phyloP scores from a whole-genome alignment of 2,888 invertebrate genomes.

The Drosophila falleni region DNA sequence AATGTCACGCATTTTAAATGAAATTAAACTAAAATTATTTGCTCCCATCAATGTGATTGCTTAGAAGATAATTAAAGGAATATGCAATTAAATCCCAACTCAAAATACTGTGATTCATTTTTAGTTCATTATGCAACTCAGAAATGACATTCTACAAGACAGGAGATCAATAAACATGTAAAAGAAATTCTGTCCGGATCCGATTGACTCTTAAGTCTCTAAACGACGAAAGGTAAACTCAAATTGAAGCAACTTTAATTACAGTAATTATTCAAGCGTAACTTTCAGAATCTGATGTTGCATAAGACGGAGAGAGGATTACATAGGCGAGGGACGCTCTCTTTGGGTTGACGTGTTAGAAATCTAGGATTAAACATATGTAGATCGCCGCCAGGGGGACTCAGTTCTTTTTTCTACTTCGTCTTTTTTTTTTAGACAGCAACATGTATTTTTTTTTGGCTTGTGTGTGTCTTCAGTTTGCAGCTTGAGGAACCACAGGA shows the following conservation, averaged over 20 bases:
- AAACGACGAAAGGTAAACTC: slow-evolving; percentile 63
- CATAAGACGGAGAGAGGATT: slow-evolving; percentile 36
- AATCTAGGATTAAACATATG: slow-evolving; percentile 77
- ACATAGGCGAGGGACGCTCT: slow-evolving; percentile 23
- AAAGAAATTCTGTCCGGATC: slow-evolving; percentile 30
- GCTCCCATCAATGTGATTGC: not conserved
- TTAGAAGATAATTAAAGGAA: slow-evolving; percentile 28
- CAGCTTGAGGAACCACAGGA: slow-evolving; percentile 73
- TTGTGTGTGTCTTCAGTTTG: slow-evolving; percentile 33
- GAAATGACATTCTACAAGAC: slow-evolving; percentile 29
- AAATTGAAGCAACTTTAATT: slow-evolving; percentile 70
- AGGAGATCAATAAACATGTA: slow-evolving; percentile 37
- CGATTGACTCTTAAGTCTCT: slow-evolving; percentile 58
- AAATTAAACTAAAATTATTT: not conserved
- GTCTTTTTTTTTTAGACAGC: slow-evolving; percentile 30
- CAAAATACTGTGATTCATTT: slow-evolving; percentile 22
- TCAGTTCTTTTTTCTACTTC: slow-evolving; percentile 32
- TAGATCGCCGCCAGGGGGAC: slow-evolving; percentile 58
- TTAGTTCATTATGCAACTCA: slow-evolving; percentile 35
- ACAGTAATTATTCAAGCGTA: slow-evolving; percentile 76
- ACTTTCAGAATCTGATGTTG: slow-evolving; percentile 27
- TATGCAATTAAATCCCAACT: slow-evolving; percentile 4
- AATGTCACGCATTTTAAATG: no score
- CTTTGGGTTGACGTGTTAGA: slow-evolving; percentile 64
- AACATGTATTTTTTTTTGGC: slow-evolving; percentile 41